phyloP scores from a whole-genome alignment of 2,113 vertebrate genomes.

The Aldabrachelys gigantea region DNA sequence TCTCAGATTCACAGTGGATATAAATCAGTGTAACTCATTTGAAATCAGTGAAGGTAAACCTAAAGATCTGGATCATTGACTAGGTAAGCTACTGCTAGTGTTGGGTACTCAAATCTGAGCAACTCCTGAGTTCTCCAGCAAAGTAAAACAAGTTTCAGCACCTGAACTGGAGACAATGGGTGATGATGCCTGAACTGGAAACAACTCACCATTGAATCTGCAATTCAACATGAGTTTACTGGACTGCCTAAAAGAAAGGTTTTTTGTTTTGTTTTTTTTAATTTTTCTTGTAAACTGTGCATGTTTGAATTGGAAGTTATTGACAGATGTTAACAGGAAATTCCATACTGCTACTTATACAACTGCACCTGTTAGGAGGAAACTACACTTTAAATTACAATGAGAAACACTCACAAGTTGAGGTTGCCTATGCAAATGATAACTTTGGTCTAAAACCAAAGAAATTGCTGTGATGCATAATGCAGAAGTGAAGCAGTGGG shows the following conservation, averaged over 20 bases:
- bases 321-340: background rate
- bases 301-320: background rate
- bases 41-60: too few relatives aligned
- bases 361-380: background rate
- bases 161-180: accelerated
- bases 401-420: background rate
- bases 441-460: background rate
- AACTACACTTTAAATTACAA: conserved; percentile 17
- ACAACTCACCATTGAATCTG: background rate
- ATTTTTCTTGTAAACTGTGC: background rate
- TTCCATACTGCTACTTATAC: background rate
- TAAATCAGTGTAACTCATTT: background rate
- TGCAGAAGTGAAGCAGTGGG: background rate
- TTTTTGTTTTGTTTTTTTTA: background rate
- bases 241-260: background rate
- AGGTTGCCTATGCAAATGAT: background rate
- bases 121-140: background rate
- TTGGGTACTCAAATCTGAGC: background rate
- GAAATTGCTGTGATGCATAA: background rate
- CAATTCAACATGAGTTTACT: background rate
- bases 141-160: background rate
- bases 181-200: background rate
- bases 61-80: background rate
- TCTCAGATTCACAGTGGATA: too few relatives aligned
- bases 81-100: background rate